A percentile compares a stretch with the other conserved stretches of the same genome.
These are phyloP conservation scores for Bilobella aurantiaca DNA, from an alignment of 1,140 invertebrate genomes.

Conservation along the genomic window DNA sequence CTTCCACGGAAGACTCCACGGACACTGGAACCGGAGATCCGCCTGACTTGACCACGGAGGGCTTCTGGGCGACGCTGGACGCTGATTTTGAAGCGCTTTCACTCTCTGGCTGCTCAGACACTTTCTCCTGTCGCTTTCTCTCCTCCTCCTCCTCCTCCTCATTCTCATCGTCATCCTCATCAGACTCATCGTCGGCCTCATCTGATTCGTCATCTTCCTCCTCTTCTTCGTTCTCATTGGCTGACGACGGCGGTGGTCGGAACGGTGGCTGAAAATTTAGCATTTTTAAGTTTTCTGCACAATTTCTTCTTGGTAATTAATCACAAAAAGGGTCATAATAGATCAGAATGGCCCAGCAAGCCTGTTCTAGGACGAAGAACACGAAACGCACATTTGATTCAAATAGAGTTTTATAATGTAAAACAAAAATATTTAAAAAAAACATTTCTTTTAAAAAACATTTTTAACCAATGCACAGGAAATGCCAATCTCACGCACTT, in stretches of 20 bases:
- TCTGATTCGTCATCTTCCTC: slow-evolving; percentile 25
- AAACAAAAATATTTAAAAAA: too few species aligned
- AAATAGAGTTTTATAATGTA: too few species aligned
- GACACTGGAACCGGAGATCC: slow-evolving; percentile 4
- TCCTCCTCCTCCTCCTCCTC: slow-evolving; percentile 22
- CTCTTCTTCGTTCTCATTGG: slow-evolving; percentile 5
- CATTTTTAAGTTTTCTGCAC: too few species aligned
- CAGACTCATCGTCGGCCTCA: slow-evolving; percentile 26
- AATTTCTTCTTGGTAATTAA: too few species aligned
- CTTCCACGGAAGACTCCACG: slow-evolving; percentile 12
- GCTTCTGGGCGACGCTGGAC: neutral
- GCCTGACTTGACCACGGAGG: slow-evolving; percentile 1
- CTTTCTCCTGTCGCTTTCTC: slow-evolving; percentile 20
- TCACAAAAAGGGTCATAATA: too few species aligned
- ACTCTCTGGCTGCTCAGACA: neutral
- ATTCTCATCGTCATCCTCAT: slow-evolving; percentile 20
- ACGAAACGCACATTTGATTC: too few species aligned
- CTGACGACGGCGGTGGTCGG: slow-evolving; percentile 15
- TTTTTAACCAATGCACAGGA: too few species aligned
- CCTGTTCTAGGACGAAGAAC: too few species aligned
- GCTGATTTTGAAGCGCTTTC: too few species aligned
- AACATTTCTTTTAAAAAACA: too few species aligned
- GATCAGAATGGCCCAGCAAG: too few species aligned
- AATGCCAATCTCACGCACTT: too few species aligned
- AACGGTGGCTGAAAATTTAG: slow-evolving; percentile 33